Conservation (phyloP, 1,140 invertebrate species). For the Drosophila mayri region DNA sequence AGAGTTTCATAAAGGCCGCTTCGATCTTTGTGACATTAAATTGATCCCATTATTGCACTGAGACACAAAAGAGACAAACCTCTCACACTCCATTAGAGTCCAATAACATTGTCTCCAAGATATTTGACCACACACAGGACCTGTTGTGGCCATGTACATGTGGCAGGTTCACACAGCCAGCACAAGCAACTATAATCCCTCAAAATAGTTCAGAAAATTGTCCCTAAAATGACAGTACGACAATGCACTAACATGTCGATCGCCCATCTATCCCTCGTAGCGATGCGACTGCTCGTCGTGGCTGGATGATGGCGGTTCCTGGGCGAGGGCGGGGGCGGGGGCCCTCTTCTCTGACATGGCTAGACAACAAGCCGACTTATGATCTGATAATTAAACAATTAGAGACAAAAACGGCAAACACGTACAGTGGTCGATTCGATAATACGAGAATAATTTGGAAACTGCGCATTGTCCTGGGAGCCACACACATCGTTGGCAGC, state of each 20-base stretch:
- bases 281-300: background rate
- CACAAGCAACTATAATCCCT: slow-evolving; percentile 64
- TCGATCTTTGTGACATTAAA: background rate
- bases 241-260: slow-evolving; percentile 58
- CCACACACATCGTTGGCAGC: slow-evolving; percentile 48
- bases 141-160: too few relatives aligned
- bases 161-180: slow-evolving; percentile 48
- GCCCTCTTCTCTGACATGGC: slow-evolving; percentile 29
- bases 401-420: slow-evolving; percentile 68
- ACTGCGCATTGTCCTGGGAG: slow-evolving; percentile 34
- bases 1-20: background rate
- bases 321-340: slow-evolving; percentile 18
- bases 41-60: slow-evolving; percentile 6
- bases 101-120: slow-evolving; percentile 36
- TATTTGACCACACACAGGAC: slow-evolving; percentile 58
- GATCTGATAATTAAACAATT: slow-evolving; percentile 82
- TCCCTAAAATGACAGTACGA: slow-evolving; percentile 63
- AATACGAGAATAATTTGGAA: slow-evolving; percentile 81
- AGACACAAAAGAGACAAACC: slow-evolving; percentile 27
- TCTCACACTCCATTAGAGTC: slow-evolving; percentile 50
- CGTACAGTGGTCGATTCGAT: slow-evolving; percentile 59
- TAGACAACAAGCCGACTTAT: slow-evolving; percentile 56
- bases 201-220: slow-evolving; percentile 52
- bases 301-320: background rate
- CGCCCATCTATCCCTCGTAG: slow-evolving; percentile 14